Percentiles rank a stretch among this genome's conserved stretches.
These are phyloP conservation scores for Mimachlamys varia DNA, from an alignment of 2,888 invertebrate genomes.

Conservation along the genomic window DNA sequence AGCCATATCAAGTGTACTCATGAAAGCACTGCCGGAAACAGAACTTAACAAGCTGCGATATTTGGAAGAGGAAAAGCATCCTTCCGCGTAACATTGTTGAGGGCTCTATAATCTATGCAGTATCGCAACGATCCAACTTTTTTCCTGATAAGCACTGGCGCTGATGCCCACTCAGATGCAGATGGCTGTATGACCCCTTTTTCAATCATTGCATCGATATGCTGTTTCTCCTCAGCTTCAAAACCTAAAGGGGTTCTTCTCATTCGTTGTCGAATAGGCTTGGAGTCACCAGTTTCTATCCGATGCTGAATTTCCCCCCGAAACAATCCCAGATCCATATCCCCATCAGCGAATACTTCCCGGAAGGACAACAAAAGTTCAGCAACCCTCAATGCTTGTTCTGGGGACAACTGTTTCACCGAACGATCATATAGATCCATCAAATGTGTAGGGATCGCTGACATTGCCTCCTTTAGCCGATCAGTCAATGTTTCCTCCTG, in stretches of 20 bases:
- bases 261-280: conserved; percentile 24
- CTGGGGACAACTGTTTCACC: not conserved
- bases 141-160: conserved; percentile 36
- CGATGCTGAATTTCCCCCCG: conserved; percentile 35
- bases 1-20: conserved; percentile 43
- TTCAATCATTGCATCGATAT: conserved; percentile 12
- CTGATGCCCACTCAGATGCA: conserved; percentile 38
- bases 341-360: conserved; percentile 41
- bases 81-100: not conserved
- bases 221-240: conserved; percentile 43
- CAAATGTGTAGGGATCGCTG: not conserved
- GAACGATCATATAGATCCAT: not conserved
- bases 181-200: too few relatives aligned
- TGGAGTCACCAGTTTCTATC: conserved; percentile 39
- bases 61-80: too few relatives aligned
- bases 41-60: too few relatives aligned
- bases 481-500: not conserved
- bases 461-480: not conserved
- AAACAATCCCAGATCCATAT: conserved; percentile 37
- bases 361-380: not conserved
- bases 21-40: too few relatives aligned
- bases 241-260: conserved; percentile 42
- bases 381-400: not conserved
- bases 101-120: too few relatives aligned
- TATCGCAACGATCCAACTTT: not conserved